These are phyloP conservation scores for Drosophila barbarae DNA, from an alignment of 2,888 invertebrate genomes.

Conservation along the genomic window DNA sequence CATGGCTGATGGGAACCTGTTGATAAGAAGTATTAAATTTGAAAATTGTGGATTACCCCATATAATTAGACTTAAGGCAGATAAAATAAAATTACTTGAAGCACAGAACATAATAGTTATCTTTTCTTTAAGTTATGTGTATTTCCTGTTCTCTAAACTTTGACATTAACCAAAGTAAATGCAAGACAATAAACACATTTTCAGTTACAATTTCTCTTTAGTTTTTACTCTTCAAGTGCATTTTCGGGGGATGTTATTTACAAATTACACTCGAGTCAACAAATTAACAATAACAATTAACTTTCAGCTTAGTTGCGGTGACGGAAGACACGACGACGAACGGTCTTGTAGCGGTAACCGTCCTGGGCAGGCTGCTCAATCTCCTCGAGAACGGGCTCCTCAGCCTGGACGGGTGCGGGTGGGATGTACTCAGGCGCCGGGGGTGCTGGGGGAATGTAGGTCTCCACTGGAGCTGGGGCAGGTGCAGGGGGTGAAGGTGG, in stretches of 20 bases:
- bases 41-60: neutral
- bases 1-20: slow-evolving; percentile 20
- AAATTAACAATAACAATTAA: slow-evolving; percentile 52
- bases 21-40: slow-evolving; percentile 24
- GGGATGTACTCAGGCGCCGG: slow-evolving; percentile 55
- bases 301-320: slow-evolving; percentile 55
- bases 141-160: slow-evolving; percentile 54
- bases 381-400: slow-evolving; percentile 51
- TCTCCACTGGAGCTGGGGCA: slow-evolving; percentile 40
- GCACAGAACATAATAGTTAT: neutral
- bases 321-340: slow-evolving; percentile 70
- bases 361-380: slow-evolving; percentile 68
- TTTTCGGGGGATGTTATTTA: slow-evolving; percentile 19
- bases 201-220: slow-evolving; percentile 32
- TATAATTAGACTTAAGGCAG: neutral
- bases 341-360: slow-evolving; percentile 69
- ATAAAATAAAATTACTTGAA: neutral
- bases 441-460: slow-evolving; percentile 56
- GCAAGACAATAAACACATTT: slow-evolving; percentile 42
- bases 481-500: slow-evolving; percentile 53
- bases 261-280: slow-evolving; percentile 46
- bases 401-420: slow-evolving; percentile 46
- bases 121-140: neutral
- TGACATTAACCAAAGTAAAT: slow-evolving; percentile 55
- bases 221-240: slow-evolving; percentile 40